Percentiles rank a stretch among this genome's conserved stretches.
phyloP scores from a whole-genome alignment of 2,797 vertebrate genomes.

The Hoplostethus atlanticus region DNA sequence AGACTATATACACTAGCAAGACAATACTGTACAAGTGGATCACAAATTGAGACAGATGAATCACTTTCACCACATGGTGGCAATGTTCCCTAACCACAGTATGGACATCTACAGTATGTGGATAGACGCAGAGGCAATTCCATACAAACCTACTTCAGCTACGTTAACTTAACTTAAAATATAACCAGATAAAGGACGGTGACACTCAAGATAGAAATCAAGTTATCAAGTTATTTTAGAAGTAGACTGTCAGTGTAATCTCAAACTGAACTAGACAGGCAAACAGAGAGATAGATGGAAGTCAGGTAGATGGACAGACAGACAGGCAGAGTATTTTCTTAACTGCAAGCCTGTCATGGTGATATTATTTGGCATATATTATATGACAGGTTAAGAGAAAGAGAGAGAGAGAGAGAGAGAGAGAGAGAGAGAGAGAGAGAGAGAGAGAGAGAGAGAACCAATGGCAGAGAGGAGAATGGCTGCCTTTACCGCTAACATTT shows the following conservation, averaged over 20 bases:
- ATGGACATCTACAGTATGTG: background rate
- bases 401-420: background rate
- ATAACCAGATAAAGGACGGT: background rate
- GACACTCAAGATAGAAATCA: background rate
- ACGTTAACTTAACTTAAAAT: background rate
- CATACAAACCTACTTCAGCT: background rate
- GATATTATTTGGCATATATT: background rate
- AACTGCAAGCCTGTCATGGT: background rate
- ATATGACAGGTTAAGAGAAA: background rate
- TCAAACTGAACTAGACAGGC: background rate
- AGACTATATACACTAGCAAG: background rate
- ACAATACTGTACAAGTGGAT: background rate
- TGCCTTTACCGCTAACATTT: background rate
- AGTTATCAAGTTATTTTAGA: background rate
- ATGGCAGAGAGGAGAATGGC: background rate
- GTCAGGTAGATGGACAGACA: background rate
- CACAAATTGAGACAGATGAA: background rate
- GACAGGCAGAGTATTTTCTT: background rate
- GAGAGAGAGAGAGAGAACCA: background rate
- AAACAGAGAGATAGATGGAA: background rate
- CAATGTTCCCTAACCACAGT: slow-evolving; percentile 45
- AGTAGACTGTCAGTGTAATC: too few relatives aligned
- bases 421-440: background rate
- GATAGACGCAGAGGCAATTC: background rate
- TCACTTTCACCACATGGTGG: slow-evolving; percentile 61